Evolutionary conservation across 2,888 invertebrate genomes (phyloP).

Genomic region (Matsumyia berberina): DNA sequence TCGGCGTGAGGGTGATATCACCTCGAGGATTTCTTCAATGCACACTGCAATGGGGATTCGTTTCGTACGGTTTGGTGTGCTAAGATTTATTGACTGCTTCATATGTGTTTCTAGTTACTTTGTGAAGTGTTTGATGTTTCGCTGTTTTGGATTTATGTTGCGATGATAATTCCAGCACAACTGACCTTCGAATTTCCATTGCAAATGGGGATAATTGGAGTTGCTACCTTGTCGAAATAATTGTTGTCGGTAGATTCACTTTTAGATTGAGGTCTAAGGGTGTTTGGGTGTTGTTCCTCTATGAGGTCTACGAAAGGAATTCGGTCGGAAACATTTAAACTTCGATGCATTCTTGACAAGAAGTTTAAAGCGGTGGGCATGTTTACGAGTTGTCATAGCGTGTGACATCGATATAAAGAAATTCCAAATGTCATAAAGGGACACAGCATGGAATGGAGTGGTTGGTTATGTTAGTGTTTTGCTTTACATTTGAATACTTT

Average conservation of each 20-base stretch:
- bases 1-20: slow-evolving; percentile 36
- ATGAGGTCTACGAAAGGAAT: slow-evolving; percentile 13
- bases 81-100: slow-evolving; percentile 49
- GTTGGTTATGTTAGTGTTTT: background rate
- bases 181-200: slow-evolving; percentile 51
- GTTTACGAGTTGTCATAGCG: slow-evolving; percentile 21
- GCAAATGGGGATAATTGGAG: slow-evolving; percentile 57
- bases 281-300: background rate
- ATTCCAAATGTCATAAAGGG: background rate
- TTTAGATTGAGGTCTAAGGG: slow-evolving; percentile 36
- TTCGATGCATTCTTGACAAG: slow-evolving; percentile 9
- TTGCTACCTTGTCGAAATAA: slow-evolving; percentile 46
- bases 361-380: background rate
- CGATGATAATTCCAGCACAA: slow-evolving; percentile 20
- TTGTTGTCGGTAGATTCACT: slow-evolving; percentile 23
- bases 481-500: background rate
- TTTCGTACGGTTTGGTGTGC: no score
- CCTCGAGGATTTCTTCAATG: slow-evolving; percentile 44
- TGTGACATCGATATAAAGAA: slow-evolving; percentile 13
- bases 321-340: slow-evolving; percentile 26
- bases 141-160: slow-evolving; percentile 47
- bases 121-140: slow-evolving; percentile 20
- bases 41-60: background rate
- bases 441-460: background rate
- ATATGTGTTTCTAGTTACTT: slow-evolving; percentile 17